These are phyloP conservation scores for Nannospalax galili DNA, from an alignment of 2,113 vertebrate species.

Conservation along the genomic window DNA sequence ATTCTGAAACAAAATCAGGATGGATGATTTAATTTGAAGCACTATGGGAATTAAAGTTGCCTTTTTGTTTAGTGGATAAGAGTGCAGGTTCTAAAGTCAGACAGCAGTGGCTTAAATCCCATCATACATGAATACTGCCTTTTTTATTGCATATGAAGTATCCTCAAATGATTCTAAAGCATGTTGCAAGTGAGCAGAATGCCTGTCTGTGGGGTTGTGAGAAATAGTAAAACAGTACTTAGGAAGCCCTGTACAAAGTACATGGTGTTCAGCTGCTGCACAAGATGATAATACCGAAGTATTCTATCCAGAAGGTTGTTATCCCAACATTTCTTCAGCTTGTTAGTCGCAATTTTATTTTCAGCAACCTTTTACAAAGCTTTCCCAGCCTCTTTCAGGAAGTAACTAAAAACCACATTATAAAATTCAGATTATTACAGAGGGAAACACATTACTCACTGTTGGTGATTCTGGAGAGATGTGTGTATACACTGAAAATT, in stretches of 20 bases:
- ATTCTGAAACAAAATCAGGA: not conserved
- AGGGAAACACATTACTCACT: slow-evolving; percentile 54
- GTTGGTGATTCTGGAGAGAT: slow-evolving; percentile 25
- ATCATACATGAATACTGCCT: not conserved
- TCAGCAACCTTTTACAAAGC: slow-evolving; percentile 4
- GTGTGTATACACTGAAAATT: slow-evolving; percentile 58
- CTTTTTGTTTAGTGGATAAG: not conserved
- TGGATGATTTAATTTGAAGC: not conserved
- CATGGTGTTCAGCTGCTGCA: not conserved
- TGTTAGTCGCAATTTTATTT: slow-evolving; percentile 21
- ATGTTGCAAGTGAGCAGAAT: not conserved
- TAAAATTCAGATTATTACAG: slow-evolving; percentile 49
- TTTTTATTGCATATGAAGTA: not conserved
- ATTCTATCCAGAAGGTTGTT: slow-evolving; percentile 18
- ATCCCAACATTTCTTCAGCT: not conserved
- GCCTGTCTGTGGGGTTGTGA: not conserved
- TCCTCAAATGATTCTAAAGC: not conserved
- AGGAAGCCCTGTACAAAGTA: not conserved
- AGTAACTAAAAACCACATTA: slow-evolving; percentile 52
- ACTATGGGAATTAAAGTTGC: slow-evolving; percentile 22
- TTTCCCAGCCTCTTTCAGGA: not conserved
- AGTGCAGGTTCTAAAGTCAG: not conserved
- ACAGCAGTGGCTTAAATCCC: not conserved
- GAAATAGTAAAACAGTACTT: not conserved
- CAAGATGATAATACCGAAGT: not conserved